Conservation (phyloP, 2,888 invertebrate species). For the Amiota minor region DNA sequence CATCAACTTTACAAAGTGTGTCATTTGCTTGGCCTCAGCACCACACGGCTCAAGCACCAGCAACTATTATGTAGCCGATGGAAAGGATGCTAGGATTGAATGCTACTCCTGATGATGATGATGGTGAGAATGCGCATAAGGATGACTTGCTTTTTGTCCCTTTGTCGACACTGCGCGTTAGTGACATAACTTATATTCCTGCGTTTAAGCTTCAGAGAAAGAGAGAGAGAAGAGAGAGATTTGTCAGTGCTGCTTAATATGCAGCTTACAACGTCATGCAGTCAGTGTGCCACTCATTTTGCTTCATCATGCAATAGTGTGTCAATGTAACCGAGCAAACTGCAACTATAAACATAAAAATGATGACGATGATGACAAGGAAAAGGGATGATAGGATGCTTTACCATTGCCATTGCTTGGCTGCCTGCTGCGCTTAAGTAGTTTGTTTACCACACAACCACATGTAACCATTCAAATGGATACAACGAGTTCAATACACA, state of each 20-base stretch:
- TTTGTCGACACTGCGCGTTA: constrained; percentile 14
- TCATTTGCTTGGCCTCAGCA: constrained; percentile 5
- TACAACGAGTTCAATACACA: not conserved
- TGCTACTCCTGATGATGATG: not conserved
- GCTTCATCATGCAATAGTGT: constrained; percentile 67
- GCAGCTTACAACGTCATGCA: constrained; percentile 61
- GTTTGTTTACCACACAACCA: constrained; percentile 7
- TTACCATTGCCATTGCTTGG: not conserved
- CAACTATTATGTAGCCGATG: too few relatives aligned
- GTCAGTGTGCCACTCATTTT: constrained; percentile 67
- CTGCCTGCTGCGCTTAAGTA: constrained; percentile 7
- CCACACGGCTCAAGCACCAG: not conserved
- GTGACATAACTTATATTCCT: constrained; percentile 21
- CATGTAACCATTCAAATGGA: too few relatives aligned
- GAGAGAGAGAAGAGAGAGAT: too few relatives aligned
- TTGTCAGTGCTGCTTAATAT: constrained; percentile 58
- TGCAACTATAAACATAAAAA: too few relatives aligned
- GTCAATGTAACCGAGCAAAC: constrained; percentile 55
- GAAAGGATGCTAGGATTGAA: not conserved
- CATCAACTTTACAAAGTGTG: constrained; percentile 9
- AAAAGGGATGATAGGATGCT: not conserved
- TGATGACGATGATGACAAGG: not conserved
- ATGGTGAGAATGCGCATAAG: not conserved
- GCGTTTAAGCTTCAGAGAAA: not conserved
- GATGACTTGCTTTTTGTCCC: too few relatives aligned